Evolutionary conservation across 2,888 invertebrate genomes (phyloP).

Genomic region (Pomacea canaliculata): DNA sequence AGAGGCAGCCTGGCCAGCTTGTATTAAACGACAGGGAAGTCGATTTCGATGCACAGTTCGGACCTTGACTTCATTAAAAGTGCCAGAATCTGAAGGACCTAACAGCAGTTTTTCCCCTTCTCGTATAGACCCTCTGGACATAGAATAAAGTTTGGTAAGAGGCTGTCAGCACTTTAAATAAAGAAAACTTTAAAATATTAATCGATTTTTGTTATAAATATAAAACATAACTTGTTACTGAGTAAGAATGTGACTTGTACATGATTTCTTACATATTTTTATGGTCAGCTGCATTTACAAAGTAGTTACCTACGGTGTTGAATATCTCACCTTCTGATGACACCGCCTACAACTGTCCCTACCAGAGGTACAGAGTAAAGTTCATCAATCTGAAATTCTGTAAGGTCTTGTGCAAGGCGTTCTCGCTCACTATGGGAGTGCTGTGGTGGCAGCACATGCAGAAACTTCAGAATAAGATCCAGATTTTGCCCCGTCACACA

Average conservation of each 20-base stretch:
- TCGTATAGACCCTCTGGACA: conserved; percentile 83
- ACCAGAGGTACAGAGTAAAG: conserved; percentile 72
- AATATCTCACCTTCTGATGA: conserved; percentile 54
- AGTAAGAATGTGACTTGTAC: too few relatives aligned
- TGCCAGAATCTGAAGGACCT: conserved; percentile 71
- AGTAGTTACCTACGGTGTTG: too few relatives aligned
- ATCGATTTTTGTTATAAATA: too few relatives aligned
- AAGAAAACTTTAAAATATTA: background rate
- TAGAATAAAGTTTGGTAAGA: background rate
- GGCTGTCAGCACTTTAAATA: background rate
- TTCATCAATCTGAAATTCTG: conserved; percentile 90
- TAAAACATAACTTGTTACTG: too few relatives aligned
- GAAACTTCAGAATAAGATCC: conserved; percentile 85
- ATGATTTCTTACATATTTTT: too few relatives aligned
- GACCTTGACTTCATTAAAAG: conserved; percentile 82
- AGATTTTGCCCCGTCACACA: conserved; percentile 88
- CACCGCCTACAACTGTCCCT: conserved; percentile 65
- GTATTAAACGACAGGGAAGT: conserved; percentile 87
- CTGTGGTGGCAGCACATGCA: conserved; percentile 80
- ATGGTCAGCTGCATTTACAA: too few relatives aligned
- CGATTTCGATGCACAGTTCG: conserved; percentile 92
- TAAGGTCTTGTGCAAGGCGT: conserved; percentile 77
- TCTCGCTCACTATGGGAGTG: conserved; percentile 75
- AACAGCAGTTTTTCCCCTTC: conserved; percentile 78
- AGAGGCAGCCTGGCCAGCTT: conserved; percentile 92